Percentiles rank a stretch among this genome's conserved stretches.
Evolutionary conservation across 2,797 vertebrate species (phyloP).

Genomic region (Aulostomus chinensis): DNA sequence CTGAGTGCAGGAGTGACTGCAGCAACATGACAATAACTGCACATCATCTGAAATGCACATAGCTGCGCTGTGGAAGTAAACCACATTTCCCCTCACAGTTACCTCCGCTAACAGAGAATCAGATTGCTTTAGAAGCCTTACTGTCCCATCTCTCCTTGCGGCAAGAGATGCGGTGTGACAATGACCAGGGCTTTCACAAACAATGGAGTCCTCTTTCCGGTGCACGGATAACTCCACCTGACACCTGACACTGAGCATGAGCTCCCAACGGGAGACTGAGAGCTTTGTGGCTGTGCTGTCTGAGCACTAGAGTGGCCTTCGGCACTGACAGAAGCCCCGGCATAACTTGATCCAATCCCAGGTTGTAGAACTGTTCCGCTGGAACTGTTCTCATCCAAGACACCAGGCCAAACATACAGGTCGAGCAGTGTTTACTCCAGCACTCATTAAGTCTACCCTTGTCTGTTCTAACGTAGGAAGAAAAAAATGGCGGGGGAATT

Average conservation of each 20-base stretch:
- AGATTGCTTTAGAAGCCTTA: slow-evolving; percentile 61
- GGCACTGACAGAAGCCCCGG: slow-evolving; percentile 30
- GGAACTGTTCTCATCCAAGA: slow-evolving; percentile 32
- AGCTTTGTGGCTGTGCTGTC: slow-evolving; percentile 52
- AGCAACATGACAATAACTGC: slow-evolving; percentile 37
- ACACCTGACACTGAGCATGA: slow-evolving; percentile 78
- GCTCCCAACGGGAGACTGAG: slow-evolving; percentile 59
- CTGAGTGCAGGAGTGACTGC: slow-evolving; percentile 33
- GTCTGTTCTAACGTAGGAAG: slow-evolving; percentile 1
- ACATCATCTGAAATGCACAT: too few species aligned
- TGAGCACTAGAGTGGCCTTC: slow-evolving; percentile 35
- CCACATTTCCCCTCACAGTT: too few species aligned
- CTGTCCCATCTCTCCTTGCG: slow-evolving; percentile 62
- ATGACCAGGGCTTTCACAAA: slow-evolving; percentile 70
- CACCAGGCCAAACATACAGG: slow-evolving; percentile 32
- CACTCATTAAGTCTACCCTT: slow-evolving; percentile 23
- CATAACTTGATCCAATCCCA: slow-evolving; percentile 45
- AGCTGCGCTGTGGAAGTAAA: slow-evolving; percentile 31
- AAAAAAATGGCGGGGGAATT: slow-evolving; percentile 31
- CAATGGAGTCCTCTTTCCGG: slow-evolving; percentile 60
- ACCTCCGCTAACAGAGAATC: slow-evolving; percentile 56
- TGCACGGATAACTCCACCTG: slow-evolving; percentile 67
- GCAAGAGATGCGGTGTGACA: slow-evolving; percentile 68
- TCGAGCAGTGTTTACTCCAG: slow-evolving; percentile 33
- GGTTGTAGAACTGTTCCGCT: slow-evolving; percentile 29